Evolutionary conservation across 2,888 invertebrate species (phyloP).

Genomic region (Liposcelis brunnea): DNA sequence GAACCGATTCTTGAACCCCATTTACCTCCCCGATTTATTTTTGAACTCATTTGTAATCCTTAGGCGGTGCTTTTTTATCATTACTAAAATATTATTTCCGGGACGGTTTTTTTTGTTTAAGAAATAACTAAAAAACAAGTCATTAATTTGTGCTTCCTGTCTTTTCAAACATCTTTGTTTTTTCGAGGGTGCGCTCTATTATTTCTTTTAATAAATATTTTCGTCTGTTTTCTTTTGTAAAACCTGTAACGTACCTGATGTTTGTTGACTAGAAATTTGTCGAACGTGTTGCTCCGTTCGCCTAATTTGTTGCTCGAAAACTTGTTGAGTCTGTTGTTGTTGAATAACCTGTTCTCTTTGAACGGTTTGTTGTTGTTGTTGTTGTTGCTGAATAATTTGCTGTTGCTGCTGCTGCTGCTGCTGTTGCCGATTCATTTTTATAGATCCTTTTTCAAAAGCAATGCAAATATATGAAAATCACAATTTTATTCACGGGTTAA

Average conservation of each 20-base stretch:
- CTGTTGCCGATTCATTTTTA: slow-evolving; percentile 56
- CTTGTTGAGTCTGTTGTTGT: slow-evolving; percentile 28
- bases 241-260: slow-evolving; percentile 10
- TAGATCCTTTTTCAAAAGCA: not conserved
- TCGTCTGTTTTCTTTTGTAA: too few species aligned
- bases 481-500: slow-evolving; percentile 1
- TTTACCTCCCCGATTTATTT: too few species aligned
- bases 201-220: too few species aligned
- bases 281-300: slow-evolving; percentile 45
- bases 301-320: slow-evolving; percentile 33
- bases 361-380: slow-evolving; percentile 40
- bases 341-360: slow-evolving; percentile 62
- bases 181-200: slow-evolving; percentile 12
- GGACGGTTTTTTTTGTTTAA: too few species aligned
- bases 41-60: too few species aligned
- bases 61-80: too few species aligned
- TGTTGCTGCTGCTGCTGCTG: slow-evolving; percentile 31
- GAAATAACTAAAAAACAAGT: not conserved
- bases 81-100: too few species aligned
- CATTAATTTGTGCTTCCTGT: not conserved
- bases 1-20: too few species aligned
- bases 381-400: slow-evolving; percentile 25
- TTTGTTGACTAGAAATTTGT: slow-evolving; percentile 12
- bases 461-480: not conserved
- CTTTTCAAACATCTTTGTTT: slow-evolving; percentile 1